phyloP scores from a whole-genome alignment of 2,888 invertebrate genomes.

The Harpalus rubripes region DNA sequence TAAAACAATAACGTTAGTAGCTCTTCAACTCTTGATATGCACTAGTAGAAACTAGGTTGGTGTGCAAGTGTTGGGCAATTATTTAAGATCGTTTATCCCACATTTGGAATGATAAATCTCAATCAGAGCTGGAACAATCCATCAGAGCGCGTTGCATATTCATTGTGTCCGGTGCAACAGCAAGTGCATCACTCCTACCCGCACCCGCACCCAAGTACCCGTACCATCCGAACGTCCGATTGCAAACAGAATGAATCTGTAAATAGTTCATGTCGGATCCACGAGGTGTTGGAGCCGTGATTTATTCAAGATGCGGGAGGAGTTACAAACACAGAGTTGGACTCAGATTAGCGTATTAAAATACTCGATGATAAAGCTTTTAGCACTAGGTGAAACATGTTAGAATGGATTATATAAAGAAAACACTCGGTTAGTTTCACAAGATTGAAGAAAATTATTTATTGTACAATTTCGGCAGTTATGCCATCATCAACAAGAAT shows the following conservation, averaged over 20 bases:
- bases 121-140: constrained; percentile 17
- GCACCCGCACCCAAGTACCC: background rate
- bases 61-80: background rate
- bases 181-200: constrained; percentile 14
- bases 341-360: too few species aligned
- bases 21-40: background rate
- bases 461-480: too few species aligned
- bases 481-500: too few species aligned
- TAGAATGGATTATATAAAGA: too few species aligned
- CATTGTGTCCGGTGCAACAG: background rate
- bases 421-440: too few species aligned
- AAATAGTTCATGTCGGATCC: constrained; percentile 63
- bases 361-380: too few species aligned
- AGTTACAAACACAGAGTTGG: too few species aligned
- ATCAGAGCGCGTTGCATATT: constrained; percentile 39
- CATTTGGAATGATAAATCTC: constrained; percentile 16
- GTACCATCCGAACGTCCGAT: constrained; percentile 11
- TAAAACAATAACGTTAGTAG: background rate
- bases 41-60: background rate
- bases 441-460: too few species aligned
- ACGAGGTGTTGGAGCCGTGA: constrained; percentile 59
- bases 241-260: constrained; percentile 63
- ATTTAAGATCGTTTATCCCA: constrained; percentile 3
- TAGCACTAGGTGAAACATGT: too few species aligned
- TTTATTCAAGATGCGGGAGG: constrained; percentile 61